Conservation (phyloP, 2,888 invertebrate species). For the Meloe dianella region DNA sequence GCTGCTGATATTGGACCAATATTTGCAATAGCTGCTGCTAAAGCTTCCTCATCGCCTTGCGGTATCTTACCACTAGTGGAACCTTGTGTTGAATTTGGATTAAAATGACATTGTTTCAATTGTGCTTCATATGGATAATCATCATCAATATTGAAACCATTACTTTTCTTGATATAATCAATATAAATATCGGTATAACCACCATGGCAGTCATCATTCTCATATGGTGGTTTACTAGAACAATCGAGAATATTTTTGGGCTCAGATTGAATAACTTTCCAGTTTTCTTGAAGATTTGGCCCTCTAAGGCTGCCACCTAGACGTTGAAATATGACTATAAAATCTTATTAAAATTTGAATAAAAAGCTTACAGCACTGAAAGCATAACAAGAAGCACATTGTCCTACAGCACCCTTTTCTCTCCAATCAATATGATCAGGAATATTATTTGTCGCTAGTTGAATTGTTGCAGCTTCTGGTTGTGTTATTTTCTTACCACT, state of each 20-base stretch:
- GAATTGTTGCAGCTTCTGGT: neutral
- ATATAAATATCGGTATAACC: slow-evolving; percentile 61
- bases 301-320: slow-evolving; percentile 64
- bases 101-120: neutral
- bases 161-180: slow-evolving; percentile 57
- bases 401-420: slow-evolving; percentile 43
- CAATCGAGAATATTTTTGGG: slow-evolving; percentile 64
- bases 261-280: slow-evolving; percentile 61
- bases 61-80: slow-evolving; percentile 69
- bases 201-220: slow-evolving; percentile 62
- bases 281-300: slow-evolving; percentile 60
- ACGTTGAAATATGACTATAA: neutral
- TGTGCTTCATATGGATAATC: slow-evolving; percentile 61
- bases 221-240: slow-evolving; percentile 53
- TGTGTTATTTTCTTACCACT: slow-evolving; percentile 7
- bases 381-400: slow-evolving; percentile 47
- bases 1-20: slow-evolving; percentile 87
- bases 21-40: slow-evolving; percentile 81
- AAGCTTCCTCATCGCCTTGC: slow-evolving; percentile 75
- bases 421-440: slow-evolving; percentile 46
- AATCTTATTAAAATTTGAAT: neutral
- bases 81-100: neutral
- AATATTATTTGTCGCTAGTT: neutral
- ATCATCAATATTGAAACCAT: slow-evolving; percentile 62
- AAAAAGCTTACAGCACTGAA: slow-evolving; percentile 45